These are phyloP conservation scores for Hirtodrosophila histrioides DNA, from an alignment of 2,888 invertebrate genomes.

Conservation along the genomic window DNA sequence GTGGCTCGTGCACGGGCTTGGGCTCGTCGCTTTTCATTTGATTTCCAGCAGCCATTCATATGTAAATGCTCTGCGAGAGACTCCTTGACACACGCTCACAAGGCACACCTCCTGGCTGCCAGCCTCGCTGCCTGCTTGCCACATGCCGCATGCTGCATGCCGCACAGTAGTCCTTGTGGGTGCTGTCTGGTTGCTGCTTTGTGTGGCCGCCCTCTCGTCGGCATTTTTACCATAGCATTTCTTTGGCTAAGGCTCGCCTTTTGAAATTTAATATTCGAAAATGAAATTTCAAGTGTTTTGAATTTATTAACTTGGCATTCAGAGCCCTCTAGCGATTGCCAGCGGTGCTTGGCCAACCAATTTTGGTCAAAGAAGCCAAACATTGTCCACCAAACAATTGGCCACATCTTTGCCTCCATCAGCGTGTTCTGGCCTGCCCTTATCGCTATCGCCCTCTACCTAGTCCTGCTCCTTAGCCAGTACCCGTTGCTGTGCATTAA, in stretches of 20 bases:
- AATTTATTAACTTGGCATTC: conserved; percentile 64
- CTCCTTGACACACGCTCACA: conserved; percentile 18
- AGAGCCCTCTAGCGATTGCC: conserved; percentile 11
- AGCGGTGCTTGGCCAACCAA: conserved; percentile 2
- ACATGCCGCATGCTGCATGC: background rate
- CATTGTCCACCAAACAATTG: conserved; percentile 44
- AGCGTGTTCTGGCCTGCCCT: background rate
- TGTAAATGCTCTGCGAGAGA: conserved; percentile 58
- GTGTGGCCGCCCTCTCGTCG: conserved; percentile 10
- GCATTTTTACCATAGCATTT: conserved; percentile 23
- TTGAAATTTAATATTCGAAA: conserved; percentile 64
- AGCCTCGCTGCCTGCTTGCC: background rate
- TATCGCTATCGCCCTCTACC: too few species aligned
- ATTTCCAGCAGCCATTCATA: conserved; percentile 64
- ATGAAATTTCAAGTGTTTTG: conserved; percentile 71
- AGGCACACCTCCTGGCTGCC: conserved; percentile 3
- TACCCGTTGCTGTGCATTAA: conserved; percentile 59
- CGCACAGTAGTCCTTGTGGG: conserved; percentile 1
- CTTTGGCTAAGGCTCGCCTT: conserved; percentile 28
- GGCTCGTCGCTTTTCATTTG: conserved; percentile 48
- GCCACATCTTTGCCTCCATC: conserved; percentile 17
- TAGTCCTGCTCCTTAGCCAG: background rate
- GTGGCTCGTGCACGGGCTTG: conserved; percentile 22
- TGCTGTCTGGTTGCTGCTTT: conserved; percentile 1
- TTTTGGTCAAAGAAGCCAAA: conserved; percentile 55